phyloP scores from a whole-genome alignment of 2,797 vertebrate genomes.

The Aselliscus stoliczkanus region DNA sequence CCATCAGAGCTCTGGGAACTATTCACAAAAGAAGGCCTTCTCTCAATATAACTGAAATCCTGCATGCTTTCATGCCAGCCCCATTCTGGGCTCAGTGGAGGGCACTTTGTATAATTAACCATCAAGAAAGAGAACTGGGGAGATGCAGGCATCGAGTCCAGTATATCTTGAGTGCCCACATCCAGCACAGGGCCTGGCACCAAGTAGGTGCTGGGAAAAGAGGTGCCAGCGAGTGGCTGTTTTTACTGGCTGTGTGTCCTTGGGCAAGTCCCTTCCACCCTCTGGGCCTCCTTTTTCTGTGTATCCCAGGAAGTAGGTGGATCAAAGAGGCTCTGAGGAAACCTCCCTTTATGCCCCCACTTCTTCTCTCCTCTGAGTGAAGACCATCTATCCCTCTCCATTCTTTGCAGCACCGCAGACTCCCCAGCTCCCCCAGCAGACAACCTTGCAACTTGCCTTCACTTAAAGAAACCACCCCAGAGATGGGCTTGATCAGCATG shows the following conservation, averaged over 20 bases:
- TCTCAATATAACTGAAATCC: background rate
- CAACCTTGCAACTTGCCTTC: background rate
- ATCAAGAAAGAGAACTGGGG: background rate
- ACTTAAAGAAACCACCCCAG: background rate
- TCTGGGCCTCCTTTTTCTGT: background rate
- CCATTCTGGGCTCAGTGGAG: background rate
- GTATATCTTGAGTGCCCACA: background rate
- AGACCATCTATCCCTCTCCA: background rate
- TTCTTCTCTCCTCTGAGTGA: background rate
- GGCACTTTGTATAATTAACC: background rate
- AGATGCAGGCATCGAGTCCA: background rate
- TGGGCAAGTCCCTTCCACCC: background rate
- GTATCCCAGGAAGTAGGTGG: background rate
- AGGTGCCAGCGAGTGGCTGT: too few species aligned
- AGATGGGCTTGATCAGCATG: background rate
- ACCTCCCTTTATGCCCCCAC: background rate
- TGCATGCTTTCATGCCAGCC: background rate
- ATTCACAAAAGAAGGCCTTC: background rate
- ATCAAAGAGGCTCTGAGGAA: background rate
- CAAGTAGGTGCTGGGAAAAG: background rate
- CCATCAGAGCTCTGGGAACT: background rate
- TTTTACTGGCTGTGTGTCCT: background rate
- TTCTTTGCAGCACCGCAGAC: background rate
- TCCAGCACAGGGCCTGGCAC: background rate
- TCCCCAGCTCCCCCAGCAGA: background rate